Evolutionary conservation across 2,888 invertebrate genomes (phyloP), one percentile per base, ranked within the genome.

Genomic region (Conomelus anceps): DNA sequence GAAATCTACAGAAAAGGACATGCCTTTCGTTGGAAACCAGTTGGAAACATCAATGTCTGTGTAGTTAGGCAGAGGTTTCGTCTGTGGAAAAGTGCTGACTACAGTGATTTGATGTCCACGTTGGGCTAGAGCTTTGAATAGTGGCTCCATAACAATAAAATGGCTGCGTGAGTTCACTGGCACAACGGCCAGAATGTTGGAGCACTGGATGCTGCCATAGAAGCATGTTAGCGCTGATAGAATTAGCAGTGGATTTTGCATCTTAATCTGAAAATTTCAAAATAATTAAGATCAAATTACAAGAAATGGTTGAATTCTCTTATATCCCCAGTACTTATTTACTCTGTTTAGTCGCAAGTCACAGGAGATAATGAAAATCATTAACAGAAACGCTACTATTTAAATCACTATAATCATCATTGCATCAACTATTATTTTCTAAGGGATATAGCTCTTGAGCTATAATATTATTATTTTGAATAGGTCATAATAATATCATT

Each of bases 51-150:
- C 89, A 4, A 94, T 91, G 88, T 94, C 94, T 1, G 91, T 92
- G 85, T 94, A 93, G 91, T 93, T 94, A 0, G 92, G 90, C 24
- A 92, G 91, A 11, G 92, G 92, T 0, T 93, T 92, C 89, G 92
- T 92, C 87, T 92, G 90, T 0, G 93, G 93, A 89, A 93, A 93
- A 26, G 93, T 91, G 88, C 93, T 92, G 3, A 93, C 91, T 13
- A 93, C 90, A 0, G 93, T 93, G 0, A 94, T 92, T 11, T 93
- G 91, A 90, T 94, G 94, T 0, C 94, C 94, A 0, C 92, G 91
- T 13, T 91, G 91, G 0, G 92, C 92, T 24, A 94, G 91, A 0
- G 92, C 93, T 24, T 92, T 92, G 89, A 93, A 92, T 88, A 93
- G 88, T 0, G 93, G 90, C 7, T 93, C 92, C 0, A 90, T 88